Evolutionary conservation across 2,888 invertebrate species (phyloP).

Genomic region (Amaurobius ferox): DNA sequence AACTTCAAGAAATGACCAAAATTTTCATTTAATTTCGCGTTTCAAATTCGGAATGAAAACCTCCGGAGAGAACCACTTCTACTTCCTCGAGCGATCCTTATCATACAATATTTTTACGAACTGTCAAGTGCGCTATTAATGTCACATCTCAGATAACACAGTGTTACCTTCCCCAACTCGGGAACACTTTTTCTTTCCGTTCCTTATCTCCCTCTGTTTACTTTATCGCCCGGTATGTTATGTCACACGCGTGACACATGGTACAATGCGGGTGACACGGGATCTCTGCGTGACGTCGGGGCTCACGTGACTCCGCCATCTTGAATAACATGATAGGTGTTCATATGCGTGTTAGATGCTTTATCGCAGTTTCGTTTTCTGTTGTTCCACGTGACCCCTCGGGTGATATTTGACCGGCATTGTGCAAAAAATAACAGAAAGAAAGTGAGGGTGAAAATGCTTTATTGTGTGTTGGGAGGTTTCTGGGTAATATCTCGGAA

Average conservation of each 20-base stretch:
- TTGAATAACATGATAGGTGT: constrained; percentile 27
- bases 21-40: no score
- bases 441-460: neutral
- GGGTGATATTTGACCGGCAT: constrained; percentile 4
- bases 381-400: constrained; percentile 42
- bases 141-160: constrained; percentile 26
- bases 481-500: neutral
- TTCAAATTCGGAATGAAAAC: no score
- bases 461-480: neutral
- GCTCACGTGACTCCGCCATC: constrained; percentile 47
- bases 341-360: constrained; percentile 5
- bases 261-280: constrained; percentile 30
- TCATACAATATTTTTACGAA: neutral
- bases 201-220: constrained; percentile 11
- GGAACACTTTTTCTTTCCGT: neutral
- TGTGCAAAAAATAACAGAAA: neutral
- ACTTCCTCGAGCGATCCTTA: neutral
- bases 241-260: constrained; percentile 43
- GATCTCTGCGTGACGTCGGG: constrained; percentile 46
- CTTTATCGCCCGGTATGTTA: constrained; percentile 13
- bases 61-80: neutral
- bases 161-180: neutral
- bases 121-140: constrained; percentile 31
- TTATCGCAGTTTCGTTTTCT: constrained; percentile 20
- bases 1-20: no score